phyloP scores from a whole-genome alignment of 2,888 invertebrate species.

The Parnassius smintheus region DNA sequence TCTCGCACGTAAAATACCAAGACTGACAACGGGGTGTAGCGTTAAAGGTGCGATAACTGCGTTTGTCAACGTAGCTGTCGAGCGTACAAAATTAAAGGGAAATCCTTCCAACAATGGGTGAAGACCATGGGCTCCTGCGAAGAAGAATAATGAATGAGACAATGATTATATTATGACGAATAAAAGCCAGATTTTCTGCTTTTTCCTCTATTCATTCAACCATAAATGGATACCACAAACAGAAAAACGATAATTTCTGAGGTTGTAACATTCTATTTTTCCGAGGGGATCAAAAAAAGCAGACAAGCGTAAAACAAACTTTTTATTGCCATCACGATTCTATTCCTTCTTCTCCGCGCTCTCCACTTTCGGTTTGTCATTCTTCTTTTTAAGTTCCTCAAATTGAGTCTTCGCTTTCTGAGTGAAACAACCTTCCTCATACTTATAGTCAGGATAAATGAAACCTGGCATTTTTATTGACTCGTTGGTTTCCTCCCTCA shows the following conservation, averaged over 20 bases:
- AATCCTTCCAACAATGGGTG: too few species aligned
- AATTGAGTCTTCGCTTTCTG: slow-evolving; percentile 43
- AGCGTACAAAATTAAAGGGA: too few species aligned
- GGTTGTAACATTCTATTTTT: slow-evolving; percentile 1
- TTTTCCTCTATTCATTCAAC: too few species aligned
- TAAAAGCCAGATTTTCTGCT: too few species aligned
- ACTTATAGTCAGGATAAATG: slow-evolving; percentile 37
- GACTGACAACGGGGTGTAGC: too few species aligned
- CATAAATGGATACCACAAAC: neutral
- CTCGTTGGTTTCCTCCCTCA: slow-evolving; percentile 33
- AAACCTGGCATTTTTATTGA: slow-evolving; percentile 47
- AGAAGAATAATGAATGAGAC: too few species aligned
- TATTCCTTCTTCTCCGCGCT: slow-evolving; percentile 35
- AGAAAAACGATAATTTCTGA: neutral
- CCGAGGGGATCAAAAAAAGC: slow-evolving; percentile 8
- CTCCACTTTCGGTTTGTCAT: slow-evolving; percentile 37
- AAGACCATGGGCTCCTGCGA: too few species aligned
- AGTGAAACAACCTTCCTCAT: slow-evolving; percentile 47
- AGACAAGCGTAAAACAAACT: slow-evolving; percentile 12
- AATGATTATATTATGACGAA: too few species aligned
- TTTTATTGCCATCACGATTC: slow-evolving; percentile 37
- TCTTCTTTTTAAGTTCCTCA: slow-evolving; percentile 44
- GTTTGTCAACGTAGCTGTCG: too few species aligned
- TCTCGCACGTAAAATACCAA: too few species aligned
- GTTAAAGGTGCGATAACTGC: too few species aligned